Percentiles rank a stretch among this genome's conserved stretches.
These are phyloP conservation scores for Thymallus thymallus DNA, from an alignment of 2,113 vertebrate genomes.

Conservation along the genomic window DNA sequence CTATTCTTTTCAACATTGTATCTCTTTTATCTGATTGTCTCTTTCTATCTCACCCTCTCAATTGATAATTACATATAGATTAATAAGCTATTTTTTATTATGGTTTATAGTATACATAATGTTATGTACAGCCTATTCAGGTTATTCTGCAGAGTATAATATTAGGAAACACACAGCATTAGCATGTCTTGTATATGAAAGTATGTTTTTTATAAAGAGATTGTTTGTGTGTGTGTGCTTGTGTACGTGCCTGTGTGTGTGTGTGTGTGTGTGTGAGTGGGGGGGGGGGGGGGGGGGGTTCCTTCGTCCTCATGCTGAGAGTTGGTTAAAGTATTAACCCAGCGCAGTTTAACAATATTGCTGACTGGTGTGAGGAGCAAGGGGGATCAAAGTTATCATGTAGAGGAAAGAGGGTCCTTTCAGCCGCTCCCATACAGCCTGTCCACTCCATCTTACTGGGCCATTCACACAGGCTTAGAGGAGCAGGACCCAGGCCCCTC, in stretches of 20 bases:
- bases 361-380: slow-evolving; percentile 76
- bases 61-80: too few species aligned
- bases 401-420: slow-evolving; percentile 73
- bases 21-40: not conserved
- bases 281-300: not conserved
- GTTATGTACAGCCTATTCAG: too few species aligned
- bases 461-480: slow-evolving; percentile 67
- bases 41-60: not conserved
- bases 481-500: slow-evolving; percentile 58
- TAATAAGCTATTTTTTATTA: too few species aligned
- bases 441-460: slow-evolving; percentile 77
- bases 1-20: not conserved
- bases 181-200: too few species aligned
- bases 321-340: slow-evolving; percentile 75
- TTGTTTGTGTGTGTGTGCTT: slow-evolving; percentile 4
- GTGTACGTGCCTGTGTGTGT: not conserved
- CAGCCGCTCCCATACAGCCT: slow-evolving; percentile 64
- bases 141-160: too few species aligned
- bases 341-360: slow-evolving; percentile 77
- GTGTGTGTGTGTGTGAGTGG: not conserved
- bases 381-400: slow-evolving; percentile 80
- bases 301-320: slow-evolving; percentile 33
- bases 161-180: too few species aligned
- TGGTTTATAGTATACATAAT: too few species aligned
- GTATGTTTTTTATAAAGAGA: too few species aligned